phyloP scores from a whole-genome alignment of 1,140 invertebrate genomes.

The Drosophila setifemur region DNA sequence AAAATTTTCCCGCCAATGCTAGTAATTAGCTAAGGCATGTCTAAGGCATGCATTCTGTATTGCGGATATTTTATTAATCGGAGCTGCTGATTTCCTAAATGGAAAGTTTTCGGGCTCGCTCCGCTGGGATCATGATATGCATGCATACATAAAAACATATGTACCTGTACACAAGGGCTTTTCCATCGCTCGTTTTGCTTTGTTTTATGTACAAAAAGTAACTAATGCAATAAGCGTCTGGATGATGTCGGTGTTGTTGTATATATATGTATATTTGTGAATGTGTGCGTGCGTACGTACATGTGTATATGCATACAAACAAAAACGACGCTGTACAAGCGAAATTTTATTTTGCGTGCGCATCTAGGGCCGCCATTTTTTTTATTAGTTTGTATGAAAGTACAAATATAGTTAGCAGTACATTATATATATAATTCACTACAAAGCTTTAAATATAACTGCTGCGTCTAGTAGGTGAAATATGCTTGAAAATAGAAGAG shows the following conservation, averaged over 20 bases:
- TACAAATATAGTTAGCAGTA: conserved; percentile 1
- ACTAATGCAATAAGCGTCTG: not conserved
- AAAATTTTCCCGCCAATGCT: conserved; percentile 62
- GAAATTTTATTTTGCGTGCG: conserved; percentile 75
- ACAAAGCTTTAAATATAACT: not conserved
- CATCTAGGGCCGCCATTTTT: conserved; percentile 75
- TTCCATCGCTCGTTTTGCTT: no score
- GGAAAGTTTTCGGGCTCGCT: conserved; percentile 33
- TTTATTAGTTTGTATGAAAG: conserved; percentile 56
- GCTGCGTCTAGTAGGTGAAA: not conserved
- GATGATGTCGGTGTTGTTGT: not conserved
- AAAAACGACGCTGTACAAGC: conserved; percentile 51
- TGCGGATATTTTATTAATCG: no score
- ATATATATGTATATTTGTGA: not conserved
- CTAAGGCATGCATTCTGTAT: not conserved
- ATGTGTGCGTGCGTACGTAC: conserved; percentile 10
- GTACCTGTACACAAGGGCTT: no score
- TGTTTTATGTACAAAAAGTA: no score
- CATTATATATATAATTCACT: conserved; percentile 11
- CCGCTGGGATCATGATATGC: conserved; percentile 22
- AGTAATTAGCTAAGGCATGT: conserved; percentile 51
- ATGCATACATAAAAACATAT: conserved; percentile 27
- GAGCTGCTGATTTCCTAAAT: no score
- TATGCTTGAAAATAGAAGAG: not conserved
- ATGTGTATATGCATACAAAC: conserved; percentile 37